Base-by-base conservation (phyloP, 2,888 invertebrate genomes). In the Xestoiulus laeticollis region DNA sequence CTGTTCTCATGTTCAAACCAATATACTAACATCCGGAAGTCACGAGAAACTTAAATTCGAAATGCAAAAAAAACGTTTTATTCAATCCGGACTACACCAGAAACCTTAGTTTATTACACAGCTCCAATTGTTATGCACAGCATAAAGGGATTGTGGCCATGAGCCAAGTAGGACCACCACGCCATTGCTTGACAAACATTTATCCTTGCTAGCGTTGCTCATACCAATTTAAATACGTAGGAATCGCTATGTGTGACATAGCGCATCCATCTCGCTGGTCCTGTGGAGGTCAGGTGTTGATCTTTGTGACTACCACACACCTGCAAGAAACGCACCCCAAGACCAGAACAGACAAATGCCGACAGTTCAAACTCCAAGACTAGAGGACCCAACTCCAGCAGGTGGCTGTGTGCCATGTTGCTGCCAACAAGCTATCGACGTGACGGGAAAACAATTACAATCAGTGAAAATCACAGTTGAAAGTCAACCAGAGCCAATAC, bases 291-390 rank as follows among this genome's bases (percentile, higher is more conserved):
- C 43, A 10, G 4, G 2, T 86, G 26, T 26, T 59, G 43, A 4
- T 53, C 32, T 22, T 12, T 6, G n/a, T 85, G 43, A 43, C 26
- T 19, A 22, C 59, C 59, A 12, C 84, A 84, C 48, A 86, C 53
- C 32, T 86, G 86, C 86, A 86, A 48, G 33, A 86, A 86, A 16
- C 48, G 26, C 16, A 86, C 59, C 53, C 53, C n/a, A 26, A 86
- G 86, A 19, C 86, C 86, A 53, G 86, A 86, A 33, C 86, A 86
- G 33, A 86, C 53, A 59, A 86, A 86, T 26, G 59, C 43, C 6
- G 86, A 86, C 4, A 86, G 59, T 59, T 86, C 86, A 59, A 86
- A 86, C 59, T 86, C 53, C 30, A 86, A 19, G 16, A 30, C 59
- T n/a, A 86, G 48, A 86, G 86, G 86, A 14, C 86, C 86, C 30